Percentiles rank a stretch among this genome's conserved stretches.
These are phyloP conservation scores for Hapalemur alaotrensis DNA, from an alignment of 2,797 vertebrate genomes.

Conservation along the genomic window DNA sequence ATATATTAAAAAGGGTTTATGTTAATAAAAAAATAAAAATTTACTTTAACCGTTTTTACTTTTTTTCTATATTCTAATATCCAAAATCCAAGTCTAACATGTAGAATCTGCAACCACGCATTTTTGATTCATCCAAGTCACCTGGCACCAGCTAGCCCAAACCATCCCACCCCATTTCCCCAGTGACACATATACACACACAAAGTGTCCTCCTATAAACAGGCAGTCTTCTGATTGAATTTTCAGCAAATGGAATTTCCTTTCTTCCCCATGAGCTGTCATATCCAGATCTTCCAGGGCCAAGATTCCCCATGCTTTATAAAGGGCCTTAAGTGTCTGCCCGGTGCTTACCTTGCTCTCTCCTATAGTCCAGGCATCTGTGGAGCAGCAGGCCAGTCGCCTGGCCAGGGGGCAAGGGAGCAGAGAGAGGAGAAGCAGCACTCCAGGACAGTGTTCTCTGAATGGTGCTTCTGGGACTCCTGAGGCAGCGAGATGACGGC, in stretches of 20 bases:
- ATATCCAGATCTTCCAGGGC: background rate
- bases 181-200: background rate
- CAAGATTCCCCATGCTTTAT: background rate
- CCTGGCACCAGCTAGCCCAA: background rate
- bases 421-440: background rate
- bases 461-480: background rate
- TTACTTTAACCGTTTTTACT: background rate
- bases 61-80: background rate
- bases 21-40: conserved; percentile 33
- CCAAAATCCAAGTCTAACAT: background rate
- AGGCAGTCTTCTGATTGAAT: background rate
- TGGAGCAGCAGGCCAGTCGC: too few relatives aligned
- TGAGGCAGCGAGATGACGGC: background rate
- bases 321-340: background rate
- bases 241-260: background rate
- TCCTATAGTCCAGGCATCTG: background rate
- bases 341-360: background rate
- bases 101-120: background rate
- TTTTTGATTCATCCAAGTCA: background rate
- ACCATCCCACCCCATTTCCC: background rate
- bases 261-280: background rate
- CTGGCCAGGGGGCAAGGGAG: background rate
- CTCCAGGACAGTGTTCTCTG: background rate
- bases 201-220: background rate
- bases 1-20: background rate